Evolutionary conservation across 2,113 vertebrate genomes (phyloP).

Genomic region (Globicephala melas): DNA sequence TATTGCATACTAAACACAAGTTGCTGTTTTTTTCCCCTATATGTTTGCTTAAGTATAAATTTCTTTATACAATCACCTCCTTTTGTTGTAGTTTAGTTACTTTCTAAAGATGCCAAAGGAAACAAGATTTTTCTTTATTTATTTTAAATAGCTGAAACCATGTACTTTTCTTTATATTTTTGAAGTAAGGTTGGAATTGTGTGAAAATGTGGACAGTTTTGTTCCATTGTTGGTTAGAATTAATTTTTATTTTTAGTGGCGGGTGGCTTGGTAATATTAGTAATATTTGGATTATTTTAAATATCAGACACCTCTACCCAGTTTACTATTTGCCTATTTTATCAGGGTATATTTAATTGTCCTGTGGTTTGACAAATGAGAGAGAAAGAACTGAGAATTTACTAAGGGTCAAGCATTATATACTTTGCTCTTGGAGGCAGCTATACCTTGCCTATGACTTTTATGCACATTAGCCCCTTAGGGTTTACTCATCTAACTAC

Average conservation of each 20-base stretch:
- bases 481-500: background rate
- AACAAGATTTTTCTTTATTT: conserved; percentile 77
- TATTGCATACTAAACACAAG: conserved; percentile 75
- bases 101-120: conserved; percentile 87
- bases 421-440: conserved; percentile 14
- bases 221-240: conserved; percentile 47
- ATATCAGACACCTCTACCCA: conserved; percentile 9
- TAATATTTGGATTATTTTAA: conserved; percentile 62
- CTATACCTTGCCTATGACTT: conserved; percentile 18
- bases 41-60: conserved; percentile 71
- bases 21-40: conserved; percentile 64
- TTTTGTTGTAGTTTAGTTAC: conserved; percentile 78
- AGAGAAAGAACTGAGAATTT: conserved; percentile 19
- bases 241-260: conserved; percentile 11
- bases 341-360: conserved; percentile 55
- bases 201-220: conserved; percentile 41
- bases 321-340: conserved; percentile 51
- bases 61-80: conserved; percentile 62
- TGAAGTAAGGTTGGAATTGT: conserved; percentile 54
- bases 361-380: conserved; percentile 40
- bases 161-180: conserved; percentile 65
- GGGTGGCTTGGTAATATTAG: conserved; percentile 32
- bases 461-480: background rate
- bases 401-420: background rate
- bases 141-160: conserved; percentile 66